Percentiles rank a stretch among this genome's conserved stretches.
These are phyloP conservation scores for Orchesella cincta DNA, from an alignment of 1,140 invertebrate species.

Conservation along the genomic window DNA sequence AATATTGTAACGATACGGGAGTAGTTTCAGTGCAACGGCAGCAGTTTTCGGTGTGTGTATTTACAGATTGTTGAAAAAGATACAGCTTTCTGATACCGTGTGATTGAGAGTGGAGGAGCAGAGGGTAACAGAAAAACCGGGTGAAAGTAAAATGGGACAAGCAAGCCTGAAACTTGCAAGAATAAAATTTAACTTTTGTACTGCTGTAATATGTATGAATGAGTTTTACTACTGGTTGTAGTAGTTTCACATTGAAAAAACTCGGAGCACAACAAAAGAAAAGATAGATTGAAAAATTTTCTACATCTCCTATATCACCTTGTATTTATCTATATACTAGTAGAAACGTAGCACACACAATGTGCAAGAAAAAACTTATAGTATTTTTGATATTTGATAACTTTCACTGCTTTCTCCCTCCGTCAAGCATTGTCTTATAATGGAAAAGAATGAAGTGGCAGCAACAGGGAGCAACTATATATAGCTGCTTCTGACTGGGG, in stretches of 20 bases:
- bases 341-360: too few relatives aligned
- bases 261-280: background rate
- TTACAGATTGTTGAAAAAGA: background rate
- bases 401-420: background rate
- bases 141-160: background rate
- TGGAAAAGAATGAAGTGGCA: constrained; percentile 8
- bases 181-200: constrained; percentile 7
- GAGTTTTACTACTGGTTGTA: background rate
- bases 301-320: background rate
- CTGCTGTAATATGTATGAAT: constrained; percentile 16
- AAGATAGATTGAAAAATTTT: constrained; percentile 9
- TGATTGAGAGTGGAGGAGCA: background rate
- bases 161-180: background rate
- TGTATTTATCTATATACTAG: too few relatives aligned
- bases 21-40: background rate
- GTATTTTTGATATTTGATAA: constrained; percentile 19
- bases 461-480: constrained; percentile 13
- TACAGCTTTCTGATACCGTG: background rate
- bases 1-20: background rate
- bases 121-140: background rate
- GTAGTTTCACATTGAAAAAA: background rate
- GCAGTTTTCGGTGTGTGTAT: background rate
- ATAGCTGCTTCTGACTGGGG: background rate
- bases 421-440: constrained; percentile 3
- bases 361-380: too few relatives aligned